Percentiles rank a stretch among this genome's conserved stretches.
Conservation (phyloP, 2,797 vertebrate species). For the Lagocephalus sceleratus region DNA sequence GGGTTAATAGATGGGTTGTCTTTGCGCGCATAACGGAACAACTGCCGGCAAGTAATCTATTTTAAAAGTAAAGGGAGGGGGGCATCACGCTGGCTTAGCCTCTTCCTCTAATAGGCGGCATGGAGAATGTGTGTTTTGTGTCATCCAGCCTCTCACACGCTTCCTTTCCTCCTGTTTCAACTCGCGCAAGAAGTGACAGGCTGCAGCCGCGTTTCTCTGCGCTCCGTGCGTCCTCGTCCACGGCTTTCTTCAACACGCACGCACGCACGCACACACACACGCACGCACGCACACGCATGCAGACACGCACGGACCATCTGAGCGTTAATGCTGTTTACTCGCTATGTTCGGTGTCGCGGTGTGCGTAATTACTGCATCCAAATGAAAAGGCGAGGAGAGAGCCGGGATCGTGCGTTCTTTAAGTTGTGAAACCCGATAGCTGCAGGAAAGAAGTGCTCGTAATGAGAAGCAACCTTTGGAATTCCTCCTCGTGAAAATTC, state of each 20-base stretch:
- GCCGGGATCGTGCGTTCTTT: slow-evolving; percentile 77
- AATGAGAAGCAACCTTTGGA: slow-evolving; percentile 98
- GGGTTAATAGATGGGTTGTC: slow-evolving; percentile 61
- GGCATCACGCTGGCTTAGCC: slow-evolving; percentile 83
- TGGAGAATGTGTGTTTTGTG: slow-evolving; percentile 91
- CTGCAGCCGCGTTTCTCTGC: slow-evolving; percentile 80
- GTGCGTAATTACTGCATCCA: slow-evolving; percentile 86
- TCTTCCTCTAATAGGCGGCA: slow-evolving; percentile 83
- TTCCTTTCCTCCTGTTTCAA: slow-evolving; percentile 85
- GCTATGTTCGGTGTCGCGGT: slow-evolving; percentile 76
- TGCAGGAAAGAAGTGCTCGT: slow-evolving; percentile 89
- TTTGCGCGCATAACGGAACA: slow-evolving; percentile 63
- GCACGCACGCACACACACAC: no score
- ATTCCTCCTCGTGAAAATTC: slow-evolving; percentile 97
- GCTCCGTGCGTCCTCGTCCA: slow-evolving; percentile 65
- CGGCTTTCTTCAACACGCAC: no score
- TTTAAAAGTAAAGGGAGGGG: slow-evolving; percentile 69
- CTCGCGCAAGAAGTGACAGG: slow-evolving; percentile 91
- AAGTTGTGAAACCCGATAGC: slow-evolving; percentile 96
- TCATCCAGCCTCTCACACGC: slow-evolving; percentile 83
- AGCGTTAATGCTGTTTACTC: slow-evolving; percentile 34
- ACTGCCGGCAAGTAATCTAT: slow-evolving; percentile 75
- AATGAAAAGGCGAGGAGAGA: slow-evolving; percentile 92
- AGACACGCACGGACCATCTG: no score
- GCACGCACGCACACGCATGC: no score